Percentiles rank a stretch among this genome's conserved stretches.
These are phyloP conservation scores for Trigoniulus corallinus DNA, from an alignment of 1,140 invertebrate genomes.

Conservation along the genomic window DNA sequence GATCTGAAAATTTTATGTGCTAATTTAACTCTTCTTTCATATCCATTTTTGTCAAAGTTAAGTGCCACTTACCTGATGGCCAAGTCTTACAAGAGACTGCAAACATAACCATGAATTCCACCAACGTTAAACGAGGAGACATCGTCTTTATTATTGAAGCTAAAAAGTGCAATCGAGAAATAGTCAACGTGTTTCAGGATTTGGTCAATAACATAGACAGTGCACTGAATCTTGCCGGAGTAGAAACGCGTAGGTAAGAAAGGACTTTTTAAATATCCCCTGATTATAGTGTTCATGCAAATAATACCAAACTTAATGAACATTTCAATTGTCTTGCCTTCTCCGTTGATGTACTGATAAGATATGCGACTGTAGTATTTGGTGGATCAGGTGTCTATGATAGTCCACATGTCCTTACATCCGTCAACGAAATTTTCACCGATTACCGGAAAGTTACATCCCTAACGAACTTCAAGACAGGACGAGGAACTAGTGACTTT, in stretches of 20 bases:
- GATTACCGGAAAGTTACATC: constrained; percentile 6
- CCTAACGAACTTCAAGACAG: constrained; percentile 15
- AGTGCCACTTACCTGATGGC: constrained; percentile 13
- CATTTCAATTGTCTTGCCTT: background rate
- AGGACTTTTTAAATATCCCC: constrained; percentile 3
- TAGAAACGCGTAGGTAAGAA: constrained; percentile 44
- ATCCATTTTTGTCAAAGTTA: constrained; percentile 10
- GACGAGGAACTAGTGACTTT: constrained; percentile 45
- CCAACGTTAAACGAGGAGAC: constrained; percentile 41
- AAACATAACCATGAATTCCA: constrained; percentile 9
- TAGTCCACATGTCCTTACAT: constrained; percentile 36
- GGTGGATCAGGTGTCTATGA: constrained; percentile 54
- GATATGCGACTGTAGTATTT: constrained; percentile 62
- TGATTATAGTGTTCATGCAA: too few relatives aligned
- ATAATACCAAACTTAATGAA: too few relatives aligned
- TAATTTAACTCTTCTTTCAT: too few relatives aligned
- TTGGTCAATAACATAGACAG: constrained; percentile 45
- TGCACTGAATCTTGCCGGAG: constrained; percentile 39
- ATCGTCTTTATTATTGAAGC: constrained; percentile 77
- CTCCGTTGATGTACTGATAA: constrained; percentile 19
- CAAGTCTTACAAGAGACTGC: constrained; percentile 12
- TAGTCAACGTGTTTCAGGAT: constrained; percentile 39
- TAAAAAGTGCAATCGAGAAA: constrained; percentile 54
- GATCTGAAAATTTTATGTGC: too few relatives aligned
- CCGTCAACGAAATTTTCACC: background rate